Base-by-base conservation (phyloP, 92 coral and sea anemone genomes). In the Porites cylindrica region DNA sequence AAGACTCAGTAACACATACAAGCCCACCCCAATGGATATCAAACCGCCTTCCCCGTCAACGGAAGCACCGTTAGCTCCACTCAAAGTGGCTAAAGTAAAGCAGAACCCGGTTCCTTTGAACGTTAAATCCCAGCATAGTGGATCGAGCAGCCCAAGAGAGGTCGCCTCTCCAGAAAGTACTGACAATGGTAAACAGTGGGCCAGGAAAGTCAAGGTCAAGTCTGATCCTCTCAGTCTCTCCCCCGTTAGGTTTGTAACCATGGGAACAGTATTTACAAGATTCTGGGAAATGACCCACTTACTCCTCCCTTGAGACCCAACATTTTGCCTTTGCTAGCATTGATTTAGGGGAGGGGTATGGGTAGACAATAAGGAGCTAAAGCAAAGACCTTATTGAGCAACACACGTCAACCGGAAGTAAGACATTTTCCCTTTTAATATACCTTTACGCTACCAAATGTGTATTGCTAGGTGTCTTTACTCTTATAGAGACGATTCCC, bases 11-110 rank as follows among this genome's bases (percentile, higher is more conserved):
- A 85, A 90, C 72, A 82, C 85, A 10, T 56, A 56, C 90, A 90
- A 69, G 66, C 68, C 90, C 38, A 82, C 91, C 14, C 89, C 98
- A 9, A 80, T 88, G 18, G 98, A 95, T 6, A 75, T 88, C 32
- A 93, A 93, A 71, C 96, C 94, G 12, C 83, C 92, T 26, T 84
- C 89, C 59, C 88, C 94, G 50, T 54, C 88, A 3, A 54, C 86
- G 9, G 98, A 89, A 32, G 54, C 91, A 52, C 79, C 69, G 11
- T 90, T 92, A 10, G 95, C 94, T 16, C 94, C 98, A 8, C 88
- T 95, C 10, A 92, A 90, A 79, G 75, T 92, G 12, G 60, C 87
- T 52, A 92, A 92, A 82, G 79, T 84, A 1, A 92, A 89, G 61
- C 89, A 86, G 70, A 86, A 53, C 51, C 72, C 90, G 9, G 83